Base-by-base conservation (phyloP, 2,797 vertebrate species). In the Podargus strigoides region DNA sequence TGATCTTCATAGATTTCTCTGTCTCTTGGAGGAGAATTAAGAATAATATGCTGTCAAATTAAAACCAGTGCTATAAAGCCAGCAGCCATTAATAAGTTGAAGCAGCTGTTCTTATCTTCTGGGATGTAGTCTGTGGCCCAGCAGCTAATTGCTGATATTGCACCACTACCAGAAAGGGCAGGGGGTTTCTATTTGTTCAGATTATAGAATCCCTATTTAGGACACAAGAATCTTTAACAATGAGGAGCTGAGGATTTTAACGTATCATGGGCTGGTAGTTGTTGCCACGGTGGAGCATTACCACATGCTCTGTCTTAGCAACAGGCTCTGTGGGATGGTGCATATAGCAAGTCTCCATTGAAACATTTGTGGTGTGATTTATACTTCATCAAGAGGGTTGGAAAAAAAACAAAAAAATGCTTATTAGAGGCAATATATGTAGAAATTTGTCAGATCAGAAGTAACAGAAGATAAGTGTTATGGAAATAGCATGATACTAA, bases 401-500 rank as follows among this genome's bases (percentile, higher is more conserved):
- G 27, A 42, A 72, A 87, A 74, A 76, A 81, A 3, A 20, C 9
- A 81, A 75, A 80, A n/a, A 32, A 86, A 85, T n/a, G 36, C 36
- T 93, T 92, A 77, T 90, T 92, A 94, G 56, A 46, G 79, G 34
- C 41, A 89, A 82, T 89, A 42, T 85, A 77, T 53, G 42, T 85
- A 87, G 55, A 94, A 79, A 78, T 82, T 78, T 66, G 41, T 94
- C 72, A 67, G 75, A 93, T 94, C 87, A 67, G 87, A 94, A 94
- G 42, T 66, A 85, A 95, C 85, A 92, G 91, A 96, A 96, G 77
- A 85, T 58, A 58, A 63, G 59, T 82, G 73, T 79, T 94, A 89
- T 5, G 46, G 82, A 97, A 97, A 96, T 95, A 96, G 92, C 93
- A 88, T 41, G 34, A 74, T 90, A 86, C 22, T 95, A 95, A 96